Conservation (phyloP, 37 sponge, comb jelly and placozoan species). For the Ephydatia muelleri region DNA sequence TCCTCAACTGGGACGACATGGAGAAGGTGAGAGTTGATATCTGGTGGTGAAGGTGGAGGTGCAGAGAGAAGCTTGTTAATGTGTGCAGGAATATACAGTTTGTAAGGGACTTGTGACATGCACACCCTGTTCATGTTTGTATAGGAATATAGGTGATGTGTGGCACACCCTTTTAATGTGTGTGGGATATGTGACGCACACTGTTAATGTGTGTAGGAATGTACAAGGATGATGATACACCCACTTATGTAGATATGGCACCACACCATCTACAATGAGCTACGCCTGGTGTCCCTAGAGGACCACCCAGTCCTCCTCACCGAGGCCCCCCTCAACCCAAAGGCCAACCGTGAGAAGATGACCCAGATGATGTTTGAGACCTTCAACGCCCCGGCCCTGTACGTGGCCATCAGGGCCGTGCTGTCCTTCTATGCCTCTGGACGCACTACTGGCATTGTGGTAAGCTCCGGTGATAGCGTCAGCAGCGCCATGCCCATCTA, state of each 20-base stretch:
- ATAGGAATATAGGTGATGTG: too few species aligned
- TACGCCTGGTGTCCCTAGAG: slow-evolving; percentile 14
- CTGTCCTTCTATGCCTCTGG: slow-evolving; percentile 61
- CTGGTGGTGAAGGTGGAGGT: too few species aligned
- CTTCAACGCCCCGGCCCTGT: slow-evolving; percentile 61
- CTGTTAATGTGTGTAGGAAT: too few species aligned
- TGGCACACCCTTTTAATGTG: too few species aligned
- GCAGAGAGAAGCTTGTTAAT: too few species aligned
- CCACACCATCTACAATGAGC: slow-evolving; percentile 57
- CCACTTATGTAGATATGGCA: slow-evolving; percentile 34
- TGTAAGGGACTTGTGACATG: too few species aligned
- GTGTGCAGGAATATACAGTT: too few species aligned
- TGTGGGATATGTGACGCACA: too few species aligned
- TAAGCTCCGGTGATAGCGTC: slow-evolving; percentile 59
- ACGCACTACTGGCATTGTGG: slow-evolving; percentile 59
- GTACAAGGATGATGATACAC: too few species aligned
- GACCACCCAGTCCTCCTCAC: slow-evolving; percentile 38
- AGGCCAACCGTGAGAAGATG: slow-evolving; percentile 66
- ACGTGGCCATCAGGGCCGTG: slow-evolving; percentile 52
- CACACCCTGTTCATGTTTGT: too few species aligned
- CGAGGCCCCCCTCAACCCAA: slow-evolving; percentile 37
- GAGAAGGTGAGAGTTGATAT: slow-evolving; percentile 21
- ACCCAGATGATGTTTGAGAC: slow-evolving; percentile 75
- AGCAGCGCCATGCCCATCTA: slow-evolving; percentile 54
- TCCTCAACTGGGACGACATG: slow-evolving; percentile 43